These are phyloP conservation scores for Ancistrus triradiatus DNA, from an alignment of 2,113 vertebrate genomes.

Conservation along the genomic window DNA sequence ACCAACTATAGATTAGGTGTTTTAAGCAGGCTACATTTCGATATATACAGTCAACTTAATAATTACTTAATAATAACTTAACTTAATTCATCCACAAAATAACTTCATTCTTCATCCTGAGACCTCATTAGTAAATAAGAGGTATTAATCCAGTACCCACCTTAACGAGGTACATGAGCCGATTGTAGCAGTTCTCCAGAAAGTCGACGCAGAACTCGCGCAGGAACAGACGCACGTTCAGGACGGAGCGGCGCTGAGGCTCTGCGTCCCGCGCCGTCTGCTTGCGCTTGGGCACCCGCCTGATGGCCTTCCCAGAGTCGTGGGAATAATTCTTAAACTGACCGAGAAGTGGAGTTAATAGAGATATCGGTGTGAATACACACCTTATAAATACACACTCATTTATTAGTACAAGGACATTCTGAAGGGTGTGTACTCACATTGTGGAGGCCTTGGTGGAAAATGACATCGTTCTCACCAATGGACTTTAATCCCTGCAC, in stretches of 20 bases:
- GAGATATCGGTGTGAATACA: background rate
- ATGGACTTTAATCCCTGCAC: constrained; percentile 88
- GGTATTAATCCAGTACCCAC: no score
- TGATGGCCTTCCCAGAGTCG: constrained; percentile 78
- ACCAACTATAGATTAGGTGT: no score
- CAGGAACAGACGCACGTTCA: constrained; percentile 89
- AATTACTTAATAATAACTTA: no score
- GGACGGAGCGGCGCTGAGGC: constrained; percentile 73
- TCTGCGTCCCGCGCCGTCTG: constrained; percentile 69
- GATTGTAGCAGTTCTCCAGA: constrained; percentile 90
- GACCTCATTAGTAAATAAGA: no score
- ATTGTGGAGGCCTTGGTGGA: constrained; percentile 86
- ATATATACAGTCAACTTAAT: no score
- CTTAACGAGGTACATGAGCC: constrained; percentile 92
- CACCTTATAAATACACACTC: background rate
- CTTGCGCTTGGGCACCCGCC: constrained; percentile 76
- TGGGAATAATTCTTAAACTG: constrained; percentile 88
- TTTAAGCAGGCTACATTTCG: no score
- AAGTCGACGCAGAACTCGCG: constrained; percentile 87
- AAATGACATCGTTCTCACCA: constrained; percentile 83
- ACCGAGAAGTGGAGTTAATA: background rate
- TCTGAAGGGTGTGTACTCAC: constrained; percentile 62
- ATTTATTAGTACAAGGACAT: no score
- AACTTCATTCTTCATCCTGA: no score
- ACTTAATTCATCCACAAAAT: no score